Percentiles rank a stretch among this genome's conserved stretches.
Evolutionary conservation across 2,113 vertebrate species (phyloP).

Genomic region (Ciconia stormi): DNA sequence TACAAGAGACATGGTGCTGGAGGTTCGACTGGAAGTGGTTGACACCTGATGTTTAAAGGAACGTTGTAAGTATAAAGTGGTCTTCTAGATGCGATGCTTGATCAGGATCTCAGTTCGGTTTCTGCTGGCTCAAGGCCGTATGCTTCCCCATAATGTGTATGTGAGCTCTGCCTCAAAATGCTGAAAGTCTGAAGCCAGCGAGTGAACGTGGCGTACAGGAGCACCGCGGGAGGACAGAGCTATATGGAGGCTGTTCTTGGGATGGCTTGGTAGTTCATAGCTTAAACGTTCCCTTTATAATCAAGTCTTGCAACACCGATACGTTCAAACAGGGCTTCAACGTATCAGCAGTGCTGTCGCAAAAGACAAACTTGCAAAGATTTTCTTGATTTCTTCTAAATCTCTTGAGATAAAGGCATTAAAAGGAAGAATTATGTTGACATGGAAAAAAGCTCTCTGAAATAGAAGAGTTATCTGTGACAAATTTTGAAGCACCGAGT

Average conservation of each 20-base stretch:
- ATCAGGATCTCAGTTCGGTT: not conserved
- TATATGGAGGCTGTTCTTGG: not conserved
- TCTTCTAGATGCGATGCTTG: no score
- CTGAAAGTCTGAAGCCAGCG: not conserved
- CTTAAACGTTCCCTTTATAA: not conserved
- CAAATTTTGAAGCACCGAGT: not conserved
- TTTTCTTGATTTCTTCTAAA: not conserved
- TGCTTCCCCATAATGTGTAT: accelerated
- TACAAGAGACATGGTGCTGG: accelerated
- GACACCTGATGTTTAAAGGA: not conserved
- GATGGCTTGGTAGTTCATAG: accelerated
- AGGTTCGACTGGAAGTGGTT: not conserved
- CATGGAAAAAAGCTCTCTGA: not conserved
- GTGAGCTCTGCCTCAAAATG: not conserved
- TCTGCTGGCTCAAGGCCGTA: accelerated
- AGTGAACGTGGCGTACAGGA: accelerated
- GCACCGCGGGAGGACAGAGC: not conserved
- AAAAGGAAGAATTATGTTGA: not conserved
- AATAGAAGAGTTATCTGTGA: not conserved
- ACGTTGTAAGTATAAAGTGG: no score
- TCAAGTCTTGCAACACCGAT: accelerated
- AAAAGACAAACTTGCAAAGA: accelerated
- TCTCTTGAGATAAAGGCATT: not conserved
- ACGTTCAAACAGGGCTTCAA: accelerated
- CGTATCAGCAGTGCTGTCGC: accelerated